Base-by-base conservation (phyloP, 2,797 vertebrate genomes). In the Chaenodraco wilsoni region DNA sequence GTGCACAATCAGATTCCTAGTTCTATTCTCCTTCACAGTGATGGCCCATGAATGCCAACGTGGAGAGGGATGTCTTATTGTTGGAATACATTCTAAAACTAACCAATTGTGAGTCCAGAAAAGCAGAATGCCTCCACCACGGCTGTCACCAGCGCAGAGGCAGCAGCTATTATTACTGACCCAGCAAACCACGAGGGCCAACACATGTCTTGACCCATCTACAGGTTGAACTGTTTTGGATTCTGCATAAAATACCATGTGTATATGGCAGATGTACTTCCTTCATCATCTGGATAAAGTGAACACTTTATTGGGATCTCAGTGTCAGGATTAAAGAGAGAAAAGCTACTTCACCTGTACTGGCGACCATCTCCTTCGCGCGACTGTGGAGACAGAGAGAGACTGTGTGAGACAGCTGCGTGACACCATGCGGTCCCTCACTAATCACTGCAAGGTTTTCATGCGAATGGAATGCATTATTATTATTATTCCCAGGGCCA, bases 321-420 rank as follows among this genome's bases (percentile, higher is more conserved):
- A 43, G 45, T 37, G 46, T 69, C 17, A 69, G 4, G 16, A 16
- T 45, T 44, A 46, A 5, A 49, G 51, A 65, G 4, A 50, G 17
- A 68, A 41, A 50, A 17, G 12, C 5, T 17, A 46, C 37, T 72
- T 92, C 86, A 96, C 95, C 95, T 95, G 94, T 83, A 79, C 49
- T 88, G 69, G 92, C 61, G 11, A 92, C 66, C 7, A 94, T 88
- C 15, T 96, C 95, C 84, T 95, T 95, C 0, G 91, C 89, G 15
- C 94, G 93, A 72, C 95, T 96, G 87, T 63, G 23, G 64, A 76
- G 59, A 89, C 55, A 91, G 5, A 84, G 79, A 76, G 64, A 8
- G 72, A 69, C 12, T 46, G 75, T 17, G 73, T 81, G 62, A 87
- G 41, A 78, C 23, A 68, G 7, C 70, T 21, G 50, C 19, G 48